These are phyloP conservation scores for Aricia agestis DNA, from an alignment of 1,140 invertebrate species.

Conservation along the genomic window DNA sequence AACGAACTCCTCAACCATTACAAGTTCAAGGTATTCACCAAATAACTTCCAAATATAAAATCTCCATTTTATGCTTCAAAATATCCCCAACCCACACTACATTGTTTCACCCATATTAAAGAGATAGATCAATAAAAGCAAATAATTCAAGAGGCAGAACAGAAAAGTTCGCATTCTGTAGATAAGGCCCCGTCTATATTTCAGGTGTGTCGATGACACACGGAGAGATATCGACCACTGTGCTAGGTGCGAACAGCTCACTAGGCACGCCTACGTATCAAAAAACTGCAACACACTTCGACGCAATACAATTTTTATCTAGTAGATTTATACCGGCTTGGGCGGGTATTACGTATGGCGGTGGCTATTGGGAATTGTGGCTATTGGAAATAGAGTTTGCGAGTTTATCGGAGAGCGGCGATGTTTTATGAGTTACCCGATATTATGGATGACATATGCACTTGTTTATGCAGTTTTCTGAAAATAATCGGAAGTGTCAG, in stretches of 20 bases:
- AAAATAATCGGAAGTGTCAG: too few relatives aligned
- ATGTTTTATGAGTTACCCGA: too few relatives aligned
- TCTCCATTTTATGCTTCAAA: too few relatives aligned
- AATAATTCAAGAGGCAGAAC: slow-evolving; percentile 34
- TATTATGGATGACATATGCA: too few relatives aligned
- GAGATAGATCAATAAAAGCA: slow-evolving; percentile 24
- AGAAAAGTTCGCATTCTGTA: slow-evolving; percentile 50
- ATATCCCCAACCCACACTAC: background rate
- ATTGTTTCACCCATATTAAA: background rate
- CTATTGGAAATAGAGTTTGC: too few relatives aligned
- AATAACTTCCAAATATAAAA: background rate
- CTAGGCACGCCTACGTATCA: slow-evolving; percentile 70
- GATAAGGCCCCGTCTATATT: slow-evolving; percentile 51
- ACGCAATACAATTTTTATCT: slow-evolving; percentile 72
- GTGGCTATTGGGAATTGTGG: background rate
- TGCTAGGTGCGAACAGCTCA: slow-evolving; percentile 71
- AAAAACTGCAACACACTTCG: slow-evolving; percentile 56
- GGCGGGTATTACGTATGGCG: slow-evolving; percentile 1
- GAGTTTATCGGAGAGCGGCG: background rate
- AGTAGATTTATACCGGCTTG: slow-evolving; percentile 61
- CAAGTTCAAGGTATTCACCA: background rate
- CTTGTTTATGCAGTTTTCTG: too few relatives aligned
- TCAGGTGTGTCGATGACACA: slow-evolving; percentile 61
- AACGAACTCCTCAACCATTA: too few relatives aligned
- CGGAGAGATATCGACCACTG: slow-evolving; percentile 70